Conservation (phyloP, 2,797 vertebrate species). For the Enteromius unitaeniatus region DNA sequence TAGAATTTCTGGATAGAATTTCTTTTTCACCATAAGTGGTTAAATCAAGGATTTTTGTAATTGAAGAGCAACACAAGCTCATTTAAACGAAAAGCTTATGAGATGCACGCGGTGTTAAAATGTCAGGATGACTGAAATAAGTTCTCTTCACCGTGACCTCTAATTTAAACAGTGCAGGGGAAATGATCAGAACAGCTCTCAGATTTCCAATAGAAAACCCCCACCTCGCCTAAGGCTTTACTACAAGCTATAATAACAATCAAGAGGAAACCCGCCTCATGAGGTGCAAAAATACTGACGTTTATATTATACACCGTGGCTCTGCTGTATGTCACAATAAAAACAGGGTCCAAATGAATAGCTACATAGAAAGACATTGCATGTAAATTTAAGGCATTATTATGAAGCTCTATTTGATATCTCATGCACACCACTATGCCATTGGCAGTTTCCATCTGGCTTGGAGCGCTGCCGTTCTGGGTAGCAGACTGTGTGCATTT, state of each 20-base stretch:
- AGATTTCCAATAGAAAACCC: slow-evolving; percentile 1
- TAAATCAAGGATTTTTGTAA: not conserved
- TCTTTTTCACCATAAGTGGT: not conserved
- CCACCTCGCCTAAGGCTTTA: not conserved
- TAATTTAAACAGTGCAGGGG: slow-evolving; percentile 20
- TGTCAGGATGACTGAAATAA: not conserved
- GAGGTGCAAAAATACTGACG: not conserved
- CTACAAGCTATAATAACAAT: slow-evolving; percentile 31
- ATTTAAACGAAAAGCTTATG: not conserved
- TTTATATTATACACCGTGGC: not conserved
- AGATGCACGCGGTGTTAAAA: not conserved
- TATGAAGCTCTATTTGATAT: slow-evolving; percentile 16
- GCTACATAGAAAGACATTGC: not conserved
- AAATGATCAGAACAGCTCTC: slow-evolving; percentile 21
- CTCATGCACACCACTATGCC: not conserved
- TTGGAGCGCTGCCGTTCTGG: slow-evolving; percentile 35
- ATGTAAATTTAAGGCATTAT: slow-evolving; percentile 8
- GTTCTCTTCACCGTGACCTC: not conserved
- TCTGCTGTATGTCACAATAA: slow-evolving; percentile 1
- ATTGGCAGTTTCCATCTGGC: slow-evolving; percentile 38
- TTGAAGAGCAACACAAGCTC: not conserved
- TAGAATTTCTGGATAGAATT: not conserved
- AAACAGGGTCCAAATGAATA: not conserved
- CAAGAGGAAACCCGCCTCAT: not conserved
- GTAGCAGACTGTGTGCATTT: slow-evolving; percentile 34